Percentiles rank a stretch among this genome's conserved stretches.
Evolutionary conservation across 2,888 invertebrate genomes (phyloP).

Genomic region (Margaritifera margaritifera): DNA sequence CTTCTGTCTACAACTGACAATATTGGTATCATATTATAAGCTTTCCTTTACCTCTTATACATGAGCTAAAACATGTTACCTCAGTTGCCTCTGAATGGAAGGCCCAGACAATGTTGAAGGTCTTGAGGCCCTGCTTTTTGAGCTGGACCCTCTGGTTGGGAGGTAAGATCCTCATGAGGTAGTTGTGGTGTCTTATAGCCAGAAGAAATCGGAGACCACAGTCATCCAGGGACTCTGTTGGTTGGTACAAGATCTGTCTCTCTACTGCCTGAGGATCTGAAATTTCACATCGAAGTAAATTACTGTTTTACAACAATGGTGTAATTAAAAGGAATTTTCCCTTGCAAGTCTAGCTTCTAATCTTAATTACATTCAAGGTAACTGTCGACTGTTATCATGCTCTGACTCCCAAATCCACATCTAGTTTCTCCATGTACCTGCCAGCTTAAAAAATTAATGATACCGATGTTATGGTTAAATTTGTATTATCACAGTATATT

Average conservation of each 20-base stretch:
- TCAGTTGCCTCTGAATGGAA: slow-evolving; percentile 99
- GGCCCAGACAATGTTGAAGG: slow-evolving; percentile 95
- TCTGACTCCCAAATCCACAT: too few relatives aligned
- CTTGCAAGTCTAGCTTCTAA: too few relatives aligned
- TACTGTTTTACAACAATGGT: too few relatives aligned
- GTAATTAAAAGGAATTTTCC: too few relatives aligned
- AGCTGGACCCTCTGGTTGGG: slow-evolving; percentile 88
- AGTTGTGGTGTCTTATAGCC: slow-evolving; percentile 98
- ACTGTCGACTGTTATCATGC: too few relatives aligned
- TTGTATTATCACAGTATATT: too few relatives aligned
- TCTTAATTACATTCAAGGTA: too few relatives aligned
- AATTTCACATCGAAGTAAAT: too few relatives aligned
- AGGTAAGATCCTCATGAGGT: slow-evolving; percentile 93
- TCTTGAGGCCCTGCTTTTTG: slow-evolving; percentile 81
- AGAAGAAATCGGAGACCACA: slow-evolving; percentile 96
- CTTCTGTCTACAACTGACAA: neutral
- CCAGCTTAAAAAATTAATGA: too few relatives aligned
- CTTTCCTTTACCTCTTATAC: neutral
- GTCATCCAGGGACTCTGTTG: slow-evolving; percentile 83
- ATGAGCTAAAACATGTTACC: slow-evolving; percentile 42
- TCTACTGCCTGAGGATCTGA: too few relatives aligned
- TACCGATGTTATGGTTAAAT: too few relatives aligned
- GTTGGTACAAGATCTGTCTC: slow-evolving; percentile 5
- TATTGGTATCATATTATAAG: neutral
- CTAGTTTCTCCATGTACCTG: too few relatives aligned